A percentile compares a stretch with the other conserved stretches of the same genome.
Evolutionary conservation across 2,113 vertebrate genomes (phyloP).

Genomic region (Cranoglanis bouderius): DNA sequence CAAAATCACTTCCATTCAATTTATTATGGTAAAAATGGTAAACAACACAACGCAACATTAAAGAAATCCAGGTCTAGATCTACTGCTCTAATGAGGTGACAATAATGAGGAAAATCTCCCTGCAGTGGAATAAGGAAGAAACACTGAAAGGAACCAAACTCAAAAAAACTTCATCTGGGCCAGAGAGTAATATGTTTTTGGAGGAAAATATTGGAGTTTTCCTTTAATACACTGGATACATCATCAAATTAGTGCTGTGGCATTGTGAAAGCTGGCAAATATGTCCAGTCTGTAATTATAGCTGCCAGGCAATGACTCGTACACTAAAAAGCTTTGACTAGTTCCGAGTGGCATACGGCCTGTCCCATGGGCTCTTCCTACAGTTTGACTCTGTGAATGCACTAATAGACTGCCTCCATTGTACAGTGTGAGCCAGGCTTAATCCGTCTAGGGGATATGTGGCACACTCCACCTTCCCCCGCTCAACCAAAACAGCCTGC

Average conservation of each 20-base stretch:
- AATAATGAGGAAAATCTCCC: neutral
- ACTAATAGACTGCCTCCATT: conserved; percentile 31
- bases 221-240: neutral
- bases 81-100: neutral
- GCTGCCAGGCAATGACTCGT: conserved; percentile 5
- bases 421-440: conserved; percentile 26
- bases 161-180: neutral
- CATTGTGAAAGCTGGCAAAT: conserved; percentile 1
- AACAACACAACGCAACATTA: neutral
- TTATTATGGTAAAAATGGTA: neutral
- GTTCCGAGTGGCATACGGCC: conserved; percentile 7
- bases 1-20: neutral
- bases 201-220: neutral
- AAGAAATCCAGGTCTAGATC: neutral
- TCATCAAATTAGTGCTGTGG: neutral
- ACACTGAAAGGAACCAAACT: neutral
- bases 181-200: neutral
- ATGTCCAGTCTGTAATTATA: neutral
- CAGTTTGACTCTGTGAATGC: neutral
- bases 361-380: conserved; percentile 14
- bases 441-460: conserved; percentile 16
- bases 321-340: neutral
- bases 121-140: neutral
- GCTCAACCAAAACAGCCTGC: conserved; percentile 19
- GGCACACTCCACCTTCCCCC: conserved; percentile 12